Evolutionary conservation across 2,797 vertebrate species (phyloP), one percentile per base, ranked within the genome.

Genomic region (Simalia tracyae): DNA sequence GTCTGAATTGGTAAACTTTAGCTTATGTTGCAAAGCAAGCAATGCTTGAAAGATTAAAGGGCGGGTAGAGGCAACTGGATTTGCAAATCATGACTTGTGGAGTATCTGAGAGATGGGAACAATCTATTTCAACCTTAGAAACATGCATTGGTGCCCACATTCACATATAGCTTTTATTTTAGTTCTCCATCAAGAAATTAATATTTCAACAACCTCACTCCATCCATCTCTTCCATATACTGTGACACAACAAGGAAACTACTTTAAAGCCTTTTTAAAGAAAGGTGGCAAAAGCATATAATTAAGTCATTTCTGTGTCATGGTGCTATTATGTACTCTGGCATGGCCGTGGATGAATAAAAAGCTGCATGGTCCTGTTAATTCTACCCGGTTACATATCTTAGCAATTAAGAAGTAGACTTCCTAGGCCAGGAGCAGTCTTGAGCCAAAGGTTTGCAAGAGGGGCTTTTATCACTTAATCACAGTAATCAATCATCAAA

Each of bases 401-500:
- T 87, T 46, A 90, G 91, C 93, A 95, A 93, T 89, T 22, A 95
- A 85, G 92, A 93, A 87, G 36, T 28, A 91, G 42, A 90, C 86
- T 92, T 95, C 54, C 90, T 84, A 93, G 66, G 56, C 1, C 84
- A 28, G 31, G 2, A 87, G 85, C 86, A 93, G 92, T 94, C 66
- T 89, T 84, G 95, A 95, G 96, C 93, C 95, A 96, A 92, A 92
- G 95, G 94, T 94, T 93, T 85, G 93, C 66, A 89, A 91, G n/a
- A 36, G 31, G 22, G 22, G 89, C 92, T 94, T 94, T 96, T 96
- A 97, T 97, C 94, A 95, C 93, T 96, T 96, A 94, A 96, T 96
- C 96, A 93, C 59, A 95, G 95, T 95, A 95, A 97, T 96, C 94
- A 96, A 96, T 97, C 96, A 95, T 64, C 90, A 90, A 96, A 97